Base-by-base conservation (phyloP, 2,888 invertebrate genomes). In the Drosophila histrio region DNA sequence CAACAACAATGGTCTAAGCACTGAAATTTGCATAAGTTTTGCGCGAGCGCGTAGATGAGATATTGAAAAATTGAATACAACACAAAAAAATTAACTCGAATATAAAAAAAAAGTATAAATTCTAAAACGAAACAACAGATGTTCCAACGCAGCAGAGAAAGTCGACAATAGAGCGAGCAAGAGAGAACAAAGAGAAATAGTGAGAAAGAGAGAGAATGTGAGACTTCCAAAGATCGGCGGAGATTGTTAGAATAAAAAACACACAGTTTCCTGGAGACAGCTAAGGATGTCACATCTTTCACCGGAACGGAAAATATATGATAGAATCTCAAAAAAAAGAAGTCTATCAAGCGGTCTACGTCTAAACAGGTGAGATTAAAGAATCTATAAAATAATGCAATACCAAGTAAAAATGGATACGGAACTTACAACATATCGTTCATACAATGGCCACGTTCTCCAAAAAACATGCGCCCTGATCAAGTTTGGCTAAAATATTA, bases 11-110 rank as follows among this genome's bases (percentile, higher is more conserved):
- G 59, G 44, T 39, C 54, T 28, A 34, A 80, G 80, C 61, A 73
- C 72, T 36, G 24, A 79, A 86, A 82, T 82, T 82, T 86, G 80
- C 86, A 81, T 83, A 81, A 79, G 74, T 77, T 79, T 82, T 72
- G 75, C 73, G 71, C 65, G 75, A 15, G 46, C 32, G 61, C 50
- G 17, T 54, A 36, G 57, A 53, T 50, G 62, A 28, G 24, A 49
- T 58, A 69, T 66, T 61, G 57, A 65, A 73, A 73, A 64, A 43
- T 46, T 36, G 26, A 58, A 47, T 15, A 22, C 21, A 21, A 38
- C 7, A 39, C n/a, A n/a, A n/a, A 9, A 28, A 52, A 38, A 32
- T 47, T 8, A 5, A 15, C 43, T 24, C n/a, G 4, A 7, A 21
- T 15, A 43, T 26, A 34, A 15, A n/a, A 34, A 63, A 39, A 32